Base-by-base conservation (phyloP, 2,113 vertebrate genomes). In the Cranoglanis bouderius region DNA sequence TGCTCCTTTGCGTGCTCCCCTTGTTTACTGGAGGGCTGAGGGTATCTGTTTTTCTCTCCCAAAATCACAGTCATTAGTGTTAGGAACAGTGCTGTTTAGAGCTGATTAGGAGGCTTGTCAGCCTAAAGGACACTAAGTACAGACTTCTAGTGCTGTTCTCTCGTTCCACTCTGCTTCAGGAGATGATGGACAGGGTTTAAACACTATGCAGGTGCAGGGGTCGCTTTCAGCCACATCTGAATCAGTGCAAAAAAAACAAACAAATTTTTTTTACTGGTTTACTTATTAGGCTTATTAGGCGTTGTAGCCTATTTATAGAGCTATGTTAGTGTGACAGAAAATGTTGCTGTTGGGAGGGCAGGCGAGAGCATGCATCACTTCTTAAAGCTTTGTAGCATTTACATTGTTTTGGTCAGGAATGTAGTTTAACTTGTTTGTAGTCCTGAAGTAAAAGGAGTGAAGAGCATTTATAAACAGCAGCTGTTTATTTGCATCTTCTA, bases 61-160 rank as follows among this genome's bases (percentile, higher is more conserved):
- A 78, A 89, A 89, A 91, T 89, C 88, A 91, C 88, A 89, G 90
- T 91, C 88, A 91, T 91, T 91, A 91, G 88, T 89, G 86, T 57
- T 57, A 77, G 83, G 82, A 89, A 86, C 84, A 84, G 88, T 61
- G 59, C 49, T 67, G 81, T 90, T 89, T 83, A 78, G 88, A 85
- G 88, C 88, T 85, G 70, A 84, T 90, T 87, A 78, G 88, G 75
- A 85, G 75, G 67, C 70, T 84, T 86, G 57, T 82, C 88, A 80
- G 86, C 84, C 51, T 85, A 88, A 82, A 89, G 85, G 88, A 91
- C 90, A 91, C 77, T 91, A 91, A 91, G 87, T 91, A 85, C 84
- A 88, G 88, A 86, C 86, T 80, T 86, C 86, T 91, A 82, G 85
- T 85, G 70, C 8, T 51, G 59, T 32, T 75, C 32, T 53, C 70